A percentile compares a stretch with the other conserved stretches of the same genome.
These are phyloP conservation scores for Polydrusus pterygomalis DNA, from an alignment of 2,888 invertebrate species.

Conservation along the genomic window DNA sequence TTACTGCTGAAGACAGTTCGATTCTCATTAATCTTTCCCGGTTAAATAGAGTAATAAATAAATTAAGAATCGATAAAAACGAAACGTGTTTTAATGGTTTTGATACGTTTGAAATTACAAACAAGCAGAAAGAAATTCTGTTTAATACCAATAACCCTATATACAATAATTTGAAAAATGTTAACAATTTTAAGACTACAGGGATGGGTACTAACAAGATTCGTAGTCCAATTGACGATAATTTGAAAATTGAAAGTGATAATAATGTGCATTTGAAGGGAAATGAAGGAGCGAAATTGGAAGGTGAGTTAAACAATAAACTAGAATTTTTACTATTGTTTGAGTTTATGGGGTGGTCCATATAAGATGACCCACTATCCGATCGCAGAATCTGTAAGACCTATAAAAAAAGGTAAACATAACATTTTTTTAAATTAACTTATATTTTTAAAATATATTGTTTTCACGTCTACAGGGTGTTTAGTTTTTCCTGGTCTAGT, in stretches of 20 bases:
- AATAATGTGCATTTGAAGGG: constrained; percentile 84
- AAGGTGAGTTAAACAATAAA: constrained; percentile 73
- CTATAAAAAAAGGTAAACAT: too few relatives aligned
- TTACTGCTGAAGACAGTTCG: constrained; percentile 70
- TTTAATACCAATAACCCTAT: constrained; percentile 86
- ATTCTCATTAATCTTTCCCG: constrained; percentile 68
- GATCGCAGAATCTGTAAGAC: too few relatives aligned
- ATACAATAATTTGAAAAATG: constrained; percentile 82
- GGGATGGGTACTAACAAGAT: constrained; percentile 83
- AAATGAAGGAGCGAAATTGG: constrained; percentile 85
- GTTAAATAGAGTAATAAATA: constrained; percentile 70
- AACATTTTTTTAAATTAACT: too few relatives aligned
- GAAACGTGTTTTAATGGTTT: constrained; percentile 79
- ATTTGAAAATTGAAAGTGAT: constrained; percentile 81
- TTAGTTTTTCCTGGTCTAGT: too few relatives aligned
- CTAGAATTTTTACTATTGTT: not conserved
- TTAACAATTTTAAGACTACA: constrained; percentile 79
- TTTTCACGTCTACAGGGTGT: too few relatives aligned
- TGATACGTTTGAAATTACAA: constrained; percentile 80
- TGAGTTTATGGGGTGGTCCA: too few relatives aligned
- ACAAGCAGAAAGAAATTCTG: constrained; percentile 77
- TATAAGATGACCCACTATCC: too few relatives aligned
- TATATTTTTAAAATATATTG: too few relatives aligned
- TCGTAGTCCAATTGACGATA: constrained; percentile 82
- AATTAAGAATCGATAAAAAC: constrained; percentile 77